phyloP scores from a whole-genome alignment of 2,888 invertebrate species.

The Mellilla xanthometata region DNA sequence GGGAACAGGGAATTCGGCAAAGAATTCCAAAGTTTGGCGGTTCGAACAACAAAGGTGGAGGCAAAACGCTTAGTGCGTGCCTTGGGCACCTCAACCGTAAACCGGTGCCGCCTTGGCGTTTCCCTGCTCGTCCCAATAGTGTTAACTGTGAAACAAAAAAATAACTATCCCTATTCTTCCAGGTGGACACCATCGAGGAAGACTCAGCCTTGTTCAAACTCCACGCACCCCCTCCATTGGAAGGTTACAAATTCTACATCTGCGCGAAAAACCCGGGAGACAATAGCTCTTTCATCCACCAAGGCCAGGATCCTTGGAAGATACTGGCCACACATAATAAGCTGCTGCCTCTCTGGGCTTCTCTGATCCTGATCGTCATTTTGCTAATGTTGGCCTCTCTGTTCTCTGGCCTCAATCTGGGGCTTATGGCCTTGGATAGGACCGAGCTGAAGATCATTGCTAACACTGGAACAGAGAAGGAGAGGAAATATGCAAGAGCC shows the following conservation, averaged over 20 bases:
- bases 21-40: no score
- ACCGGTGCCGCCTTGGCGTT: no score
- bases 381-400: conserved; percentile 95
- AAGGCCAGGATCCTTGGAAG: conserved; percentile 85
- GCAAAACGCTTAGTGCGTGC: no score
- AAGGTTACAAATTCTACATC: conserved; percentile 65
- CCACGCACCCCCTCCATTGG: conserved; percentile 54
- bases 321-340: conserved; percentile 87
- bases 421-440: conserved; percentile 97
- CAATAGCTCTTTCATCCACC: conserved; percentile 80
- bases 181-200: conserved; percentile 44
- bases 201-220: conserved; percentile 59
- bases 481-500: conserved; percentile 91
- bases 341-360: conserved; percentile 90
- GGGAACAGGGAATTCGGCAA: no score
- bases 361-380: conserved; percentile 86
- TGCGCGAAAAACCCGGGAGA: conserved; percentile 52
- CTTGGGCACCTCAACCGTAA: no score
- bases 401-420: conserved; percentile 98
- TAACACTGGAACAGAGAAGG: conserved; percentile 94
- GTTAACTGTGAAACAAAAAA: no score
- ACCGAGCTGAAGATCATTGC: conserved; percentile 97
- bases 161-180: not conserved
- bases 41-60: no score
- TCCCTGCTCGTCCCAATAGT: no score